Base-by-base conservation (phyloP, 1,140 invertebrate genomes). In the Tetramorium alpestre region DNA sequence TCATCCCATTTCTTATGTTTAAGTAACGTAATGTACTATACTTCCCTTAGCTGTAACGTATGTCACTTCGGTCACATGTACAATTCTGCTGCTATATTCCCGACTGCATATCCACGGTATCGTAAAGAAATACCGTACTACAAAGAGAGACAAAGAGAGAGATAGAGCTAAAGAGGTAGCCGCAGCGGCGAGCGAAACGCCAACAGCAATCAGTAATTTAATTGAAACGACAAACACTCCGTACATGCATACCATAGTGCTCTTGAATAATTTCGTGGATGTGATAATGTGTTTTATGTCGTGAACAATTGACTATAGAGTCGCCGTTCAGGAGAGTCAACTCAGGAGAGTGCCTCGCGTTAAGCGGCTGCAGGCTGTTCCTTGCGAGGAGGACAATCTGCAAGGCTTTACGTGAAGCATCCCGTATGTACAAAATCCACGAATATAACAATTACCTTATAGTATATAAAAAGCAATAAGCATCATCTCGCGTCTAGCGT, bases 281-380 rank as follows among this genome's bases (percentile, higher is more conserved):
- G 89, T 91, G 88, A 91, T 91, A 90, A 81, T 33, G 33, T 33
- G 81, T 91, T 88, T 86, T 64, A 85, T 38, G 60, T 87, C 69
- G 75, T 87, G 58, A 85, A 67, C 76, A 80, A 33, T 22, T 72
- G 58, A 81, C 69, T 78, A 88, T 88, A 92, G 90, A 90, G 90
- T 92, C 91, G 91, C 91, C 90, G 90, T 92, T 88, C 91, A 70
- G 86, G 65, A 72, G 58, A 67, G 88, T 54, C 47, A 75, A 85
- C 56, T 90, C 75, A 82, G 33, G 76, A 65, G 22, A 41, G 67
- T 60, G 60, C 18, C 44, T 64, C 16, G 10, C 51, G 44, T 65
- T 49, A 85, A 58, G 38, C 25, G 13, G 18, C 3, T 47, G 18
- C 41, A 49, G 33, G 25, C 25, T 3, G 5, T 28, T 5, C n/a